A percentile compares a stretch with the other conserved stretches of the same genome.
Evolutionary conservation across 2,888 invertebrate species (phyloP).

Genomic region (Dyspetes luteomarginatus): DNA sequence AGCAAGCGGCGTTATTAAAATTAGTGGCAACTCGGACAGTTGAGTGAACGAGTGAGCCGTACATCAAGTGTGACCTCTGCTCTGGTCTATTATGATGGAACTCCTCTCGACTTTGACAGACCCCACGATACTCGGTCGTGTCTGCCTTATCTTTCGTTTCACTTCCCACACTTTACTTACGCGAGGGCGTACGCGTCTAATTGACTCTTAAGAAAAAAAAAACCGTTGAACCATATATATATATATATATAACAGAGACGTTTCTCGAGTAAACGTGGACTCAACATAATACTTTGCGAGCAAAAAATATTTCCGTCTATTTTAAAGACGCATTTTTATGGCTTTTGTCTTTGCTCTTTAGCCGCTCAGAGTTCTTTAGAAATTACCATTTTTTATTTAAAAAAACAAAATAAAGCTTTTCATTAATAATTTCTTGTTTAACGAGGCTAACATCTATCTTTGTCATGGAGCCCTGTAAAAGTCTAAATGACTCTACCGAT

Average conservation of each 20-base stretch:
- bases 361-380: conserved; percentile 16
- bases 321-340: background rate
- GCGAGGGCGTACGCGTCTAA: conserved; percentile 51
- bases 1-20: conserved; percentile 52
- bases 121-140: conserved; percentile 20
- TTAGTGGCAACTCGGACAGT: conserved; percentile 53
- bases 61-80: conserved; percentile 18
- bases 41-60: conserved; percentile 28
- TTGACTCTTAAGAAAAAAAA: conserved; percentile 39
- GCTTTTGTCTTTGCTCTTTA: conserved; percentile 48
- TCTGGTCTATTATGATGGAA: conserved; percentile 17
- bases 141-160: conserved; percentile 16
- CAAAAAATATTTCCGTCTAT: conserved; percentile 8
- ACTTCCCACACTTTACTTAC: conserved; percentile 45
- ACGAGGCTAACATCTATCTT: too few relatives aligned
- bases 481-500: too few relatives aligned
- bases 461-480: too few relatives aligned
- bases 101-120: conserved; percentile 55
- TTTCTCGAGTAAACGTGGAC: conserved; percentile 18
- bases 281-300: conserved; percentile 38
- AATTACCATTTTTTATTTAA: conserved; percentile 18
- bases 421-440: too few relatives aligned
- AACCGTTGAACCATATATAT: conserved; percentile 27
- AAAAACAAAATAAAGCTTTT: too few relatives aligned
- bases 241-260: too few relatives aligned